Conservation (phyloP, 2,113 vertebrate species). For the Columba janthina region DNA sequence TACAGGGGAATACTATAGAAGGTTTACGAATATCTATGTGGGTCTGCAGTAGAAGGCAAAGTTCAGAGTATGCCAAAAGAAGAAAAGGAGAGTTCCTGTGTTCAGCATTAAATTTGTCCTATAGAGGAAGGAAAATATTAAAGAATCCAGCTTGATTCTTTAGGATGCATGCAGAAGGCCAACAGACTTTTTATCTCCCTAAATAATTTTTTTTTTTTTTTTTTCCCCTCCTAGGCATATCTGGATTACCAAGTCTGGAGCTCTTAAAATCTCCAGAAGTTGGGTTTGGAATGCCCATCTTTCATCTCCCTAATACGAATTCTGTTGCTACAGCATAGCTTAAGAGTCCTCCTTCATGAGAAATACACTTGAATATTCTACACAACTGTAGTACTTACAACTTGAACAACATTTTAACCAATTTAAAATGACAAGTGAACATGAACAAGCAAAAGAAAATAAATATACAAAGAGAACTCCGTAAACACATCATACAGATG, state of each 20-base stretch:
- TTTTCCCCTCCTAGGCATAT: not conserved
- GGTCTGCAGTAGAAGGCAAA: not conserved
- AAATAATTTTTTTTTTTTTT: not conserved
- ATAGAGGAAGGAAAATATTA: not conserved
- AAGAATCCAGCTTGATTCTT: not conserved
- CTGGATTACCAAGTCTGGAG: not conserved
- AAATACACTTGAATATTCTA: not conserved
- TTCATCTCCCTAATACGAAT: not conserved
- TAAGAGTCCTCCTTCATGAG: not conserved
- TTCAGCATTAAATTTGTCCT: not conserved
- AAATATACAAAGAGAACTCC: not conserved
- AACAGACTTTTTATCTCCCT: not conserved
- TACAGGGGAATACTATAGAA: not conserved
- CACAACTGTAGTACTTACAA: not conserved
- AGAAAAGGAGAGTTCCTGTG: not conserved
- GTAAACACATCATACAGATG: not conserved
- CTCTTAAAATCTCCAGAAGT: not conserved
- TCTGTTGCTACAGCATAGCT: not conserved
- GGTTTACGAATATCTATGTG: not conserved
- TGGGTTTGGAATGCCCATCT: not conserved
- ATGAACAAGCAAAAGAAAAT: not conserved
- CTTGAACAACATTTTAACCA: not conserved
- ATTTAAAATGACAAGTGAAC: not conserved
- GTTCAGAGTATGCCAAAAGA: not conserved
- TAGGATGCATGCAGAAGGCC: not conserved